phyloP scores from a whole-genome alignment of 2,888 invertebrate species.

The Dicycla oo region DNA sequence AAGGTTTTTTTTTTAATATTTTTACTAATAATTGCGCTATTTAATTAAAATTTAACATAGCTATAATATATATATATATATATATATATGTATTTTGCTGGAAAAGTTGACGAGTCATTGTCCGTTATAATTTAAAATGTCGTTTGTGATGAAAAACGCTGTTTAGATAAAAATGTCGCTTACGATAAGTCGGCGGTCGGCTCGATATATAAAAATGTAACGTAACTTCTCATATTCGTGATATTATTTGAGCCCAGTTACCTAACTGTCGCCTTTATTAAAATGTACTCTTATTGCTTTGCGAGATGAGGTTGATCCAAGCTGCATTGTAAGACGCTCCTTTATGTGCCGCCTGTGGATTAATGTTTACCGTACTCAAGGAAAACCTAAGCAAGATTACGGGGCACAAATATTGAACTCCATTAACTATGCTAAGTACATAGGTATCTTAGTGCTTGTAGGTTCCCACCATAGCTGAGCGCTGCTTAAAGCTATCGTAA shows the following conservation, averaged over 20 bases:
- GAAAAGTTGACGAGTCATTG: too few species aligned
- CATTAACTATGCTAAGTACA: constrained; percentile 31
- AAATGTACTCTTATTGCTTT: background rate
- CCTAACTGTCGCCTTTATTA: background rate
- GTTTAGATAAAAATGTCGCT: too few species aligned
- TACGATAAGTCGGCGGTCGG: too few species aligned
- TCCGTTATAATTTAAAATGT: too few species aligned
- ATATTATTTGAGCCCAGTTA: background rate
- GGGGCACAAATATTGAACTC: constrained; percentile 39
- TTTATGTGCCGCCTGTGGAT: background rate
- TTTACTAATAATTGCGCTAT: too few species aligned
- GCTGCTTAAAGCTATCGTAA: background rate
- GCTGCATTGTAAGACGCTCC: background rate
- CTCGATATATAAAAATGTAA: background rate
- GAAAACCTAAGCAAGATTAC: constrained; percentile 24
- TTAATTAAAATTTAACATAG: too few species aligned
- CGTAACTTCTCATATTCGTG: background rate
- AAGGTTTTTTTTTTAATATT: too few species aligned
- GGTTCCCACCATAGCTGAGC: background rate
- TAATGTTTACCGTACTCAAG: constrained; percentile 29
- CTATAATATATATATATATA: too few species aligned
- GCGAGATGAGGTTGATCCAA: background rate
- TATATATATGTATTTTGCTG: too few species aligned
- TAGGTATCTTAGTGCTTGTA: constrained; percentile 22
- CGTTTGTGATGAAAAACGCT: too few species aligned